Conservation (phyloP, 2,888 invertebrate species). For the Meghimatium bilineatum region DNA sequence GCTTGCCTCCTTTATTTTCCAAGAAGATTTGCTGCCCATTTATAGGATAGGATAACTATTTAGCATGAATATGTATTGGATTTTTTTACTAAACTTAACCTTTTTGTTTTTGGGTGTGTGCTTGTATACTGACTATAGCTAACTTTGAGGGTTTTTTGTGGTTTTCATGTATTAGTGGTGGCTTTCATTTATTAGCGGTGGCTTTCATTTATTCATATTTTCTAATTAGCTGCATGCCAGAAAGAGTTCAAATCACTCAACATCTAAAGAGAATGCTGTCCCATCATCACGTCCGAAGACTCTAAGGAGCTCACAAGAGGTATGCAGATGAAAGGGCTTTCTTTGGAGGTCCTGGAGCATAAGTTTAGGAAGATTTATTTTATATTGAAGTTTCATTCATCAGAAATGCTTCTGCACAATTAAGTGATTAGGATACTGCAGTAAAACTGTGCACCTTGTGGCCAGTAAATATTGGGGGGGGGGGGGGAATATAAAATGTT, state of each 20-base stretch:
- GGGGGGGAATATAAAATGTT: no score
- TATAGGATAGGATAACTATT: no score
- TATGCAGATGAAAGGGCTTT: conserved; percentile 11
- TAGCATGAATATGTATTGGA: no score
- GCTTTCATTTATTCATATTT: conserved; percentile 32
- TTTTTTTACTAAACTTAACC: no score
- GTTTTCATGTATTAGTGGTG: background rate
- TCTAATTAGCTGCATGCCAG: conserved; percentile 50
- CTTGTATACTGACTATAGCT: background rate
- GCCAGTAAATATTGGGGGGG: no score
- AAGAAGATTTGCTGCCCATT: no score
- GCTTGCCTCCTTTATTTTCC: no score
- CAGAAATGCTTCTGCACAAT: no score
- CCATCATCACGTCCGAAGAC: conserved; percentile 49
- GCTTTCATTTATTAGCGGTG: no score
- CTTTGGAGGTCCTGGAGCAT: background rate
- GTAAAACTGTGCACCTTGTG: no score
- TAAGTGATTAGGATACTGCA: no score
- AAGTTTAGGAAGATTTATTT: background rate
- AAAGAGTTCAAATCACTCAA: conserved; percentile 52
- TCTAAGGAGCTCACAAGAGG: conserved; percentile 43
- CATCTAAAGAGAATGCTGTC: conserved; percentile 53
- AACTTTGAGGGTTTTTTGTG: background rate
- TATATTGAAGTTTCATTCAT: background rate
- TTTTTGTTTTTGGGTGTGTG: background rate